phyloP scores from a whole-genome alignment of 2,888 invertebrate species.

The Dascillus cervinus region DNA sequence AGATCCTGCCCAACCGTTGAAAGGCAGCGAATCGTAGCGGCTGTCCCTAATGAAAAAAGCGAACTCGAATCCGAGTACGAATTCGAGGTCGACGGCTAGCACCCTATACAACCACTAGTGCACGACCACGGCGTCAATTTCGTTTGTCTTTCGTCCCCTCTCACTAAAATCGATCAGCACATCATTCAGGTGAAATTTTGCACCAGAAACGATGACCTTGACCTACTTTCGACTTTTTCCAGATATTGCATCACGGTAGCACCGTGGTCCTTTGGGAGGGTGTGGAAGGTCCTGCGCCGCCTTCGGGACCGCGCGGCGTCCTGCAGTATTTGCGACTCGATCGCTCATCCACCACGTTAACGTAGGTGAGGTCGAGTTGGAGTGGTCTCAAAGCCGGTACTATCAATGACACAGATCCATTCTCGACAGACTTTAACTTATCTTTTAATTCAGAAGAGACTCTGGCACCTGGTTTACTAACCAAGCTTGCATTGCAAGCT shows the following conservation, averaged over 20 bases:
- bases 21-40: conserved; percentile 36
- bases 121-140: conserved; percentile 84
- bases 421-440: conserved; percentile 58
- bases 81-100: conserved; percentile 69
- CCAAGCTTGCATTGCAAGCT: conserved; percentile 46
- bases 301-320: conserved; percentile 30
- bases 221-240: conserved; percentile 20
- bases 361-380: conserved; percentile 76
- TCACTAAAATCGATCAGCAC: conserved; percentile 74
- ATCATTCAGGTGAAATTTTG: conserved; percentile 58
- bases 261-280: conserved; percentile 80
- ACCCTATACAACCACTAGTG: conserved; percentile 72
- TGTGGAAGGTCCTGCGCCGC: conserved; percentile 33
- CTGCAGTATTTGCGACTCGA: conserved; percentile 69
- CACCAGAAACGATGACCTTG: conserved; percentile 9
- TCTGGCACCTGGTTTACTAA: conserved; percentile 47
- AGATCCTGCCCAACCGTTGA: conserved; percentile 27
- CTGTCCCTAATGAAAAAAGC: conserved; percentile 42
- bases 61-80: conserved; percentile 64
- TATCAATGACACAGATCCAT: conserved; percentile 35
- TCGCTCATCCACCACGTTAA: conserved; percentile 74
- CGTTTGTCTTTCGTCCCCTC: conserved; percentile 70
- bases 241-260: conserved; percentile 86
- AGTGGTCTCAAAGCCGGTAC: conserved; percentile 52
- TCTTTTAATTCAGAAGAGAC: conserved; percentile 71